Evolutionary conservation across 2,888 invertebrate genomes (phyloP), one percentile per base, ranked within the genome.

Genomic region (Bombylius discolor): DNA sequence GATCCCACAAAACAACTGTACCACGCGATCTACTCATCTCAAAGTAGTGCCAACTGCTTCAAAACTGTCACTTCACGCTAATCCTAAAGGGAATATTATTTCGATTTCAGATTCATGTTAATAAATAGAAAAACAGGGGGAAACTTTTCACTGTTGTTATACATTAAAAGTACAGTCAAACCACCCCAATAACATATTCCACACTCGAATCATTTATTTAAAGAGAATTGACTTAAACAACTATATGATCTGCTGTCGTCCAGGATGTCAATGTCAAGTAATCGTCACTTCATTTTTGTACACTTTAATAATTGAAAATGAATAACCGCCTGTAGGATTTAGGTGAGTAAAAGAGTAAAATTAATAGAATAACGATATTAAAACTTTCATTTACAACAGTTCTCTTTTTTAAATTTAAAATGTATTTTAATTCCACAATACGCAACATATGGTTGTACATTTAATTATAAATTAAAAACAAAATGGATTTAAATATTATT

Each of bases 391-490:
- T 23, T 23, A 23, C 23, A 23, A 23, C 23, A 23, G 23, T 23
- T 23, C 3, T 23, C 3, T 23, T 23, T 23, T 23, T 23, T 23
- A 2, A 23, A 23, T 23, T 23, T 23, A 36, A 36, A 36, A 36
- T 7, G 34, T 36, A 5, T 7, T 36, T 36, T 36, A 36, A 50
- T 49, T 54, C 53, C 55, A 31, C 57, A 48, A 56, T 52, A 53
- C 56, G 60, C 59, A 61, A 58, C 62, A 62, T 61, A 61, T 62
- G 61, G 62, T 53, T 13, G 34, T 51, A 55, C 57, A 62, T 62
- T 62, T 62, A 62, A 62, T 62, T 62, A 61, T 58, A 61, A 61
- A 62, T 61, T 62, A 62, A 11, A 42, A 23, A 23, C 23, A 23
- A 23, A 23, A 23, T 23, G 23, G 23, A 23, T 23, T 23, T 23